Percentiles rank a stretch among this genome's conserved stretches.
Evolutionary conservation across 2,888 invertebrate genomes (phyloP).

Genomic region (Listrodromus nycthemerus): DNA sequence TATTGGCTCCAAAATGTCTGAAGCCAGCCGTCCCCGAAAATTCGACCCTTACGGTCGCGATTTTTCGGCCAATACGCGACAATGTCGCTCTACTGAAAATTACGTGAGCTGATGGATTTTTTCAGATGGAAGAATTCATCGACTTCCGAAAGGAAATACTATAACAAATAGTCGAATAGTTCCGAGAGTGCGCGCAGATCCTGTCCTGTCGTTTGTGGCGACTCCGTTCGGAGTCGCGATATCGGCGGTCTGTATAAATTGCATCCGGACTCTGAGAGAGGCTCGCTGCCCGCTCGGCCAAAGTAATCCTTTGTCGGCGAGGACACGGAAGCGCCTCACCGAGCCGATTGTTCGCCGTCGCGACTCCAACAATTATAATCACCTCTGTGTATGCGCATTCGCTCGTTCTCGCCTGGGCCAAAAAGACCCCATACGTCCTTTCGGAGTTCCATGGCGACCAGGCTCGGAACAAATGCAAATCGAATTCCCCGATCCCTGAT

Average conservation of each 20-base stretch:
- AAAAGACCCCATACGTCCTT: not conserved
- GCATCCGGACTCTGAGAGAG: slow-evolving; percentile 28
- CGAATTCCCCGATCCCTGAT: slow-evolving; percentile 3
- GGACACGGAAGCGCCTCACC: slow-evolving; percentile 32
- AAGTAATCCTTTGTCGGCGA: slow-evolving; percentile 49
- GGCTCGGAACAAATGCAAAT: not conserved
- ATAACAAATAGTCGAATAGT: too few relatives aligned
- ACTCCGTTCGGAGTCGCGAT: not conserved
- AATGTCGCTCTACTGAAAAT: too few relatives aligned
- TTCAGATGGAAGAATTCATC: too few relatives aligned
- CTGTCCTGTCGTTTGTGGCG: slow-evolving; percentile 12
- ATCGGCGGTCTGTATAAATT: slow-evolving; percentile 38
- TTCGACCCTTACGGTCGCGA: too few relatives aligned
- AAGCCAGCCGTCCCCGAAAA: too few relatives aligned
- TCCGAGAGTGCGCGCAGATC: too few relatives aligned
- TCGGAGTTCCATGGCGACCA: not conserved
- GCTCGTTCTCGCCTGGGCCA: slow-evolving; percentile 31
- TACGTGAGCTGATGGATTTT: too few relatives aligned
- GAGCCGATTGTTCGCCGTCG: slow-evolving; percentile 46
- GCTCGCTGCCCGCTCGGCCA: slow-evolving; percentile 23
- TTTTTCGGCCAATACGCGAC: too few relatives aligned
- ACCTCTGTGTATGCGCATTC: slow-evolving; percentile 11
- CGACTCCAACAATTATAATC: slow-evolving; percentile 56
- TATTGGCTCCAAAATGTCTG: too few relatives aligned
- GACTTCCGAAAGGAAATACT: too few relatives aligned